These are phyloP conservation scores for Synanthedon andrenaeformis DNA, from an alignment of 2,888 invertebrate genomes.

Conservation along the genomic window DNA sequence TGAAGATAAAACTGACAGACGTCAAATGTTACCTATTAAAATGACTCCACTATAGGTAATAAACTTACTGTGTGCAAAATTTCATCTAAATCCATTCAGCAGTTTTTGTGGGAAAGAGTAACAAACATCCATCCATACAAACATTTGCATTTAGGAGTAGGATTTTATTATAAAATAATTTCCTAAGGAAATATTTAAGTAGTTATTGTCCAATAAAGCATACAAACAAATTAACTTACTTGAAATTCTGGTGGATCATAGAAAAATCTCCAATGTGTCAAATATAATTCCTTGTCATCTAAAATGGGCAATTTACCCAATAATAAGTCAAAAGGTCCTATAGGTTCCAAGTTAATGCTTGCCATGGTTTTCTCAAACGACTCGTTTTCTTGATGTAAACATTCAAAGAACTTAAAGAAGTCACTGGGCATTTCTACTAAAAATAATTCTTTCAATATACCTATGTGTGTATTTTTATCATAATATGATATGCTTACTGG, in stretches of 20 bases:
- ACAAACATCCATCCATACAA: no score
- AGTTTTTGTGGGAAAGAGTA: no score
- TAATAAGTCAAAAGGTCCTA: conserved; percentile 91
- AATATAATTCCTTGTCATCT: conserved; percentile 72
- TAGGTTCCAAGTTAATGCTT: conserved; percentile 76
- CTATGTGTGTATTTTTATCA: conserved; percentile 55
- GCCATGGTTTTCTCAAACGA: conserved; percentile 73
- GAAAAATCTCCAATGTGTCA: conserved; percentile 90
- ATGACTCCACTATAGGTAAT: no score
- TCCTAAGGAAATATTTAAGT: no score
- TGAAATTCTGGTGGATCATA: conserved; percentile 97
- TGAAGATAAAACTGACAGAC: no score
- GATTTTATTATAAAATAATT: no score
- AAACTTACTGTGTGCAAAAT: no score
- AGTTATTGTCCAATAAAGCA: no score
- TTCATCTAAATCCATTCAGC: no score
- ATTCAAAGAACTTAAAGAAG: conserved; percentile 87
- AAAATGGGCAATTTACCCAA: conserved; percentile 71
- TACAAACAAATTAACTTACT: conserved; percentile 33
- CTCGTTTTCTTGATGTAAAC: conserved; percentile 69
- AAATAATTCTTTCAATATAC: conserved; percentile 79
- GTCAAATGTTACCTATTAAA: no score
- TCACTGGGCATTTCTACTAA: conserved; percentile 90
- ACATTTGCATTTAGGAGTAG: no score
- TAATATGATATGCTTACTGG: conserved; percentile 38